phyloP scores from a whole-genome alignment of 1,140 invertebrate species.

The Euwallacea fornicatus region DNA sequence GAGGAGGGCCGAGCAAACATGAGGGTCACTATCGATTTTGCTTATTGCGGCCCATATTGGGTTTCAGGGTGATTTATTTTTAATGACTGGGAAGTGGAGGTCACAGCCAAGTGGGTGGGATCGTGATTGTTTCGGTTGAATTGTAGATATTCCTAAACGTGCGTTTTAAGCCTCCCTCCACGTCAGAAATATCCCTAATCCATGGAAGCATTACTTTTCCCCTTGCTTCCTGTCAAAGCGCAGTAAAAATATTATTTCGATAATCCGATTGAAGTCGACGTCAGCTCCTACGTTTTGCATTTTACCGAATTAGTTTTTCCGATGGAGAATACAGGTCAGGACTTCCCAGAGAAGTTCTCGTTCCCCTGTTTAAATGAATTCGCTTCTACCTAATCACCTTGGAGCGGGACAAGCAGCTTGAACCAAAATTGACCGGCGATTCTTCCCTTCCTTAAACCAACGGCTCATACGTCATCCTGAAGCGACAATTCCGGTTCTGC shows the following conservation, averaged over 20 bases:
- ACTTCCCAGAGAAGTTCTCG: background rate
- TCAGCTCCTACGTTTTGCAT: constrained; percentile 17
- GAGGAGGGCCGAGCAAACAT: constrained; percentile 1
- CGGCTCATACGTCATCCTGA: too few relatives aligned
- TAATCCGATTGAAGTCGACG: constrained; percentile 28
- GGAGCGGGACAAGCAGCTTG: too few relatives aligned
- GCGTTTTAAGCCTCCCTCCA: background rate
- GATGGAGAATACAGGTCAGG: background rate
- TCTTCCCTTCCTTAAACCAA: too few relatives aligned
- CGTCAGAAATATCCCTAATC: background rate
- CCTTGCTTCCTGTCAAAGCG: constrained; percentile 8
- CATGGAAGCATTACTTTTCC: background rate
- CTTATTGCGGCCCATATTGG: background rate
- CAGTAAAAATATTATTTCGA: constrained; percentile 29
- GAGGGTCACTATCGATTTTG: constrained; percentile 7
- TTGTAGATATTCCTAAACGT: too few relatives aligned
- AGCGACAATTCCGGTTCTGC: background rate
- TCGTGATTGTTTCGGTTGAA: too few relatives aligned
- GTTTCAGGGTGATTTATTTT: background rate
- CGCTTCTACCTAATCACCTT: background rate
- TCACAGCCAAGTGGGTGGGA: too few relatives aligned
- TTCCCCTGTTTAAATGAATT: background rate
- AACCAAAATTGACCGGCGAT: too few relatives aligned
- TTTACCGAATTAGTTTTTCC: constrained; percentile 22
- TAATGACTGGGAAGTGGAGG: too few relatives aligned